These are phyloP conservation scores for Hozukius guyotensis DNA, from an alignment of 2,797 vertebrate species.

Conservation along the genomic window DNA sequence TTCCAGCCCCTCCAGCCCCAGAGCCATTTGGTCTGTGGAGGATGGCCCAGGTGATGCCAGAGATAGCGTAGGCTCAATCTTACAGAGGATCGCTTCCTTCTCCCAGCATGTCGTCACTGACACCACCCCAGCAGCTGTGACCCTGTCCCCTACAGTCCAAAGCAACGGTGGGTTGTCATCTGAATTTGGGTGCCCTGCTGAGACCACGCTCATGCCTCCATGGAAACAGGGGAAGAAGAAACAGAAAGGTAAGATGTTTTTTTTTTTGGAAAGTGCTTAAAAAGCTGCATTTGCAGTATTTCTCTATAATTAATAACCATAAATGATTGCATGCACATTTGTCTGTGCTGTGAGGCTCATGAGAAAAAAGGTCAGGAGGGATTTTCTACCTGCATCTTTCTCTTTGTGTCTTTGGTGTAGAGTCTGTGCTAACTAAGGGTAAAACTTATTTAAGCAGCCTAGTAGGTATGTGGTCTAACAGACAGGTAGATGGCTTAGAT, in stretches of 20 bases:
- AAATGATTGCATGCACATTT: background rate
- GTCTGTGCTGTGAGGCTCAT: background rate
- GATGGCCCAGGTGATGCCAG: conserved; percentile 13
- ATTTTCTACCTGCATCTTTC: background rate
- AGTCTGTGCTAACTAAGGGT: background rate
- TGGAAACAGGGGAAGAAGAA: conserved; percentile 22
- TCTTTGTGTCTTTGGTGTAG: background rate
- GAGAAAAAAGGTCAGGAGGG: background rate
- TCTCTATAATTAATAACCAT: background rate
- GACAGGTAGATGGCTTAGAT: no score
- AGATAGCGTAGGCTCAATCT: conserved; percentile 78
- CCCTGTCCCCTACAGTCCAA: conserved; percentile 10
- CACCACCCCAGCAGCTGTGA: background rate
- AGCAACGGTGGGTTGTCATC: conserved; percentile 45
- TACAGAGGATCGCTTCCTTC: conserved; percentile 82
- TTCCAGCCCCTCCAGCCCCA: conserved; percentile 26
- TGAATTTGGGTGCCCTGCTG: background rate
- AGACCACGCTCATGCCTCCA: background rate
- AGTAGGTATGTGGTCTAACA: no score
- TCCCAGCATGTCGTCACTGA: conserved; percentile 54
- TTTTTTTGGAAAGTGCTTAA: background rate
- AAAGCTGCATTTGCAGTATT: background rate
- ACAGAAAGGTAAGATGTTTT: conserved; percentile 56
- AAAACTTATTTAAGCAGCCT: no score
- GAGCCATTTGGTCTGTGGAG: background rate